phyloP scores from a whole-genome alignment of 2,888 invertebrate genomes.

The Phaonia tiefii region DNA sequence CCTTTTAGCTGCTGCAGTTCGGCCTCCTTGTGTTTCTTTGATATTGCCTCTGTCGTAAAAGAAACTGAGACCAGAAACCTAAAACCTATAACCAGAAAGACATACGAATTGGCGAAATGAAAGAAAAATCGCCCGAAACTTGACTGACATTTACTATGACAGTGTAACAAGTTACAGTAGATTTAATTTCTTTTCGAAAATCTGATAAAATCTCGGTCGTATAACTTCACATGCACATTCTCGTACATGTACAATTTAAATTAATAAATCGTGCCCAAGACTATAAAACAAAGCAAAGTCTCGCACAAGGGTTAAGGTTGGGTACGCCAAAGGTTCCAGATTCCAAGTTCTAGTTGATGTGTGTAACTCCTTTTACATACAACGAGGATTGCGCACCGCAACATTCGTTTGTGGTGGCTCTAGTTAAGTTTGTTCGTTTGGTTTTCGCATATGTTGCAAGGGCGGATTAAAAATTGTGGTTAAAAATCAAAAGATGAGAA shows the following conservation, averaged over 20 bases:
- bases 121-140: conserved; percentile 44
- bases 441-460: background rate
- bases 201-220: conserved; percentile 55
- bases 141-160: conserved; percentile 66
- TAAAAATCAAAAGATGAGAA: no score
- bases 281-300: conserved; percentile 14
- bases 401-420: conserved; percentile 65
- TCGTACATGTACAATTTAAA: conserved; percentile 61
- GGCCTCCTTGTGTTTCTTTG: background rate
- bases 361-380: conserved; percentile 49
- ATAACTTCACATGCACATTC: conserved; percentile 15
- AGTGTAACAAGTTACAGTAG: conserved; percentile 67
- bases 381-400: conserved; percentile 23
- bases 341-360: conserved; percentile 23
- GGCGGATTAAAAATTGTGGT: background rate
- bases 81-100: background rate
- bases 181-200: conserved; percentile 66
- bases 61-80: background rate
- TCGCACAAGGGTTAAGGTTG: conserved; percentile 30
- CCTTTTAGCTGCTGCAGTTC: background rate
- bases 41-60: background rate
- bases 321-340: conserved; percentile 23
- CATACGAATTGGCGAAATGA: background rate
- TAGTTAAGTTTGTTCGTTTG: conserved; percentile 1
- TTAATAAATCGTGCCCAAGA: conserved; percentile 65